A percentile compares a stretch with the other conserved stretches of the same genome.
These are phyloP conservation scores for Plagodis pulveraria DNA, from an alignment of 2,888 invertebrate species.

Conservation along the genomic window DNA sequence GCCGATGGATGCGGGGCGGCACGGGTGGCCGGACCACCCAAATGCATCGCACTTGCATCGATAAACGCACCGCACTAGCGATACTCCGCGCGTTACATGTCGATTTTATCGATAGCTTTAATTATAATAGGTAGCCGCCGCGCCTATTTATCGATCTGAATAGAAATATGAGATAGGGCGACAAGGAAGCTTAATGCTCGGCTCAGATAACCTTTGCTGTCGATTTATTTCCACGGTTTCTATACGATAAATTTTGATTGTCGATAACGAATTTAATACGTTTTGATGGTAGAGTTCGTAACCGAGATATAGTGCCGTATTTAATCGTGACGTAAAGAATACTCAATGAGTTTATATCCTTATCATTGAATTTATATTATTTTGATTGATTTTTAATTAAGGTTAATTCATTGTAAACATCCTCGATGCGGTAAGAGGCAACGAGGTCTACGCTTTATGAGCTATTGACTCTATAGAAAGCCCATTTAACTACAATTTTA, in stretches of 20 bases:
- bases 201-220: conserved; percentile 52
- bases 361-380: neutral
- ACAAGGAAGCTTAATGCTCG: conserved; percentile 61
- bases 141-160: conserved; percentile 56
- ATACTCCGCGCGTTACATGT: conserved; percentile 63
- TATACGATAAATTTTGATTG: conserved; percentile 46
- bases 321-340: conserved; percentile 19
- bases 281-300: conserved; percentile 20
- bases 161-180: conserved; percentile 59
- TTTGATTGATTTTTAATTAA: neutral
- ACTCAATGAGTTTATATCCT: conserved; percentile 20
- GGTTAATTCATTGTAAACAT: conserved; percentile 23
- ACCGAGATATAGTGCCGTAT: conserved; percentile 13
- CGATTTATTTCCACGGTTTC: conserved; percentile 57
- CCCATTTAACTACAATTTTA: conserved; percentile 28
- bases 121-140: conserved; percentile 67
- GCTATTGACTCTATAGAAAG: conserved; percentile 17
- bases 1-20: conserved; percentile 37
- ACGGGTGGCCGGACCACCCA: conserved; percentile 69
- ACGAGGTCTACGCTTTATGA: conserved; percentile 28
- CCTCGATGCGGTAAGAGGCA: conserved; percentile 6
- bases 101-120: conserved; percentile 66
- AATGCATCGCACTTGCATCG: conserved; percentile 53
- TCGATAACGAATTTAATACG: conserved; percentile 42
- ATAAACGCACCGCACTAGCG: conserved; percentile 64